Evolutionary conservation across 2,888 invertebrate genomes (phyloP), one percentile per base, ranked within the genome.

Genomic region (Yponomeuta evonymella): DNA sequence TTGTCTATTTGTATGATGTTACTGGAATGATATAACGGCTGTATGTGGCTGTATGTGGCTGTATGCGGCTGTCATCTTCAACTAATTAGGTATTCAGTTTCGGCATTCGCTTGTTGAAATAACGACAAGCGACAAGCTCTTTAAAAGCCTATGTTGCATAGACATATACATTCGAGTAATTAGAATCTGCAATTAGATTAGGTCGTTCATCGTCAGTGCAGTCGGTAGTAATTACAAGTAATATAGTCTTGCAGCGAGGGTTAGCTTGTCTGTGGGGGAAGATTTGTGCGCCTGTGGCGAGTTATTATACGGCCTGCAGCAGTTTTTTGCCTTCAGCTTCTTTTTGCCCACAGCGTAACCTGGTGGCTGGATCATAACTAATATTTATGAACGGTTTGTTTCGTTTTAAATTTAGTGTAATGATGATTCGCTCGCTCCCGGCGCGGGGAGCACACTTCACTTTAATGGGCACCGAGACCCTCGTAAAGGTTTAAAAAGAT

Each of bases 391-490:
- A 79, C 79, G 78, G 82, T 85, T 86, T 85, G 83, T 84, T 86
- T 86, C 87, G 79, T 85, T 87, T 87, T 81, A 85, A 87, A 86
- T 86, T 85, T 86, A 81, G 81, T 85, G 80, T 82, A 84, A 85
- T 84, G 83, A 84, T 81, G 82, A 83, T 79, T 80, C 78, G 51
- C 76, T 75, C 77, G 76, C 79, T 79, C 76, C 80, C 73, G 77
- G 74, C 71, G 74, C 70, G 74, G 72, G 74, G 72, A 70, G 71
- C 76, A 76, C 75, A 79, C 76, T 77, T 77, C 75, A 73, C 73
- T 77, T 79, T 72, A 70, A 67, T 71, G 72, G 70, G 67, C 72
- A 64, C 64, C 71, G 48, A 62, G 72, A 58, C 48, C 66, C 48
- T 69, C 71, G 73, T 73, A 70, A 72, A 73, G 71, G 69, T 70